Conservation (phyloP, 2,113 vertebrate genomes). For the Ranitomeya imitator region DNA sequence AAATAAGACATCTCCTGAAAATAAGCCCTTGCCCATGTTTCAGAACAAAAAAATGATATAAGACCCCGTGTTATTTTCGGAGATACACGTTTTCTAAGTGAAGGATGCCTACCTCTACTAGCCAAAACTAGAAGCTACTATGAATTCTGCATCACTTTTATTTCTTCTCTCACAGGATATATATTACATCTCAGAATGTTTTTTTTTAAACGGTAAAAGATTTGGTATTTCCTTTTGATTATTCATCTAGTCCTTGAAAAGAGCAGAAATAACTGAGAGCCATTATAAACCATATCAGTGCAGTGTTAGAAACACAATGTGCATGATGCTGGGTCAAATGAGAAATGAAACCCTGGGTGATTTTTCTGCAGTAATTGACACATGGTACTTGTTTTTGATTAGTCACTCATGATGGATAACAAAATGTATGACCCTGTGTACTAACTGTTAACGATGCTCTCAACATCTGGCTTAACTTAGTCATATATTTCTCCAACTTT, state of each 20-base stretch:
- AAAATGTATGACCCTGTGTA: constrained; percentile 40
- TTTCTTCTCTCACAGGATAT: neutral
- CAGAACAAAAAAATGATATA: too few relatives aligned
- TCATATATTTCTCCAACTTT: constrained; percentile 45
- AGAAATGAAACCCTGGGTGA: constrained; percentile 34
- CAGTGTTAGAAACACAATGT: constrained; percentile 25
- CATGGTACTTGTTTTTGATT: constrained; percentile 46
- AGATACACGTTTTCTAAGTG: too few relatives aligned
- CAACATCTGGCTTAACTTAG: constrained; percentile 54
- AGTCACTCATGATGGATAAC: constrained; percentile 26
- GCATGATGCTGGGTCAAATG: constrained; percentile 16
- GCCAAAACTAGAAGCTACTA: neutral
- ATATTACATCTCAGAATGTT: neutral
- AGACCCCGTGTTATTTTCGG: too few relatives aligned
- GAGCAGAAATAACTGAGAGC: neutral
- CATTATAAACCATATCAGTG: neutral
- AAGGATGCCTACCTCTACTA: neutral
- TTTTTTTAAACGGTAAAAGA: neutral
- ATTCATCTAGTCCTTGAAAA: neutral
- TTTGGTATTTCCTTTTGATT: neutral
- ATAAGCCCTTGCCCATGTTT: too few relatives aligned
- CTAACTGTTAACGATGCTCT: constrained; percentile 42
- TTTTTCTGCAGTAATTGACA: constrained; percentile 42
- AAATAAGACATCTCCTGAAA: too few relatives aligned
- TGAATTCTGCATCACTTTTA: neutral